phyloP scores from a whole-genome alignment of 2,888 invertebrate species.

The Seira musarum region DNA sequence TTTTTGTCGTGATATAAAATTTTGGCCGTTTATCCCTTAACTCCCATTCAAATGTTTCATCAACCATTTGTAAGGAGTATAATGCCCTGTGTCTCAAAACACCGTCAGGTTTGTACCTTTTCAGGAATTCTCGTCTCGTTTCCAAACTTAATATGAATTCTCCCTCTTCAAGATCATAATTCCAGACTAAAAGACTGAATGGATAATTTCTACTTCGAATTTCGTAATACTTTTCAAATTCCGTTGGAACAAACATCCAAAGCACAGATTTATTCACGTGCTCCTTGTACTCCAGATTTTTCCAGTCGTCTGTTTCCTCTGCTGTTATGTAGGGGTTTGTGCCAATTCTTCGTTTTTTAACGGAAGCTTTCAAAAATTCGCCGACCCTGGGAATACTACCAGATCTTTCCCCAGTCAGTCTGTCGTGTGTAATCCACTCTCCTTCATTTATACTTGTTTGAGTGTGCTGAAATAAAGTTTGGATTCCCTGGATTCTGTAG shows the following conservation, averaged over 20 bases:
- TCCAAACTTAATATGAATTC: slow-evolving; percentile 28
- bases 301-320: slow-evolving; percentile 25
- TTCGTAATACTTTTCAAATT: slow-evolving; percentile 25
- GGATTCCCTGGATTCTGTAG: slow-evolving; percentile 18
- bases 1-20: not conserved
- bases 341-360: not conserved
- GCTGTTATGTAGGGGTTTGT: slow-evolving; percentile 23
- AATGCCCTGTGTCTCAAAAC: slow-evolving; percentile 10
- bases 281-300: slow-evolving; percentile 17
- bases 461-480: slow-evolving; percentile 17
- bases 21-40: slow-evolving; percentile 20
- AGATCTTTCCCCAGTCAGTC: not conserved
- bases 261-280: slow-evolving; percentile 22
- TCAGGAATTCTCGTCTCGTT: slow-evolving; percentile 17
- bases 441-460: not conserved
- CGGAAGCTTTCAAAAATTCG: slow-evolving; percentile 2
- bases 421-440: not conserved
- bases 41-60: slow-evolving; percentile 15
- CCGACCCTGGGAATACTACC: slow-evolving; percentile 6
- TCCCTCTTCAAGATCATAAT: slow-evolving; percentile 29
- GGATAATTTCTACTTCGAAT: slow-evolving; percentile 35
- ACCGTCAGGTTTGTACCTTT: slow-evolving; percentile 15
- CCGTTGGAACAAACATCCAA: slow-evolving; percentile 36
- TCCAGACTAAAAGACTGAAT: slow-evolving; percentile 22
- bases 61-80: slow-evolving; percentile 10